Conservation (phyloP, 2,113 vertebrate species). For the Pungitius pungitius region DNA sequence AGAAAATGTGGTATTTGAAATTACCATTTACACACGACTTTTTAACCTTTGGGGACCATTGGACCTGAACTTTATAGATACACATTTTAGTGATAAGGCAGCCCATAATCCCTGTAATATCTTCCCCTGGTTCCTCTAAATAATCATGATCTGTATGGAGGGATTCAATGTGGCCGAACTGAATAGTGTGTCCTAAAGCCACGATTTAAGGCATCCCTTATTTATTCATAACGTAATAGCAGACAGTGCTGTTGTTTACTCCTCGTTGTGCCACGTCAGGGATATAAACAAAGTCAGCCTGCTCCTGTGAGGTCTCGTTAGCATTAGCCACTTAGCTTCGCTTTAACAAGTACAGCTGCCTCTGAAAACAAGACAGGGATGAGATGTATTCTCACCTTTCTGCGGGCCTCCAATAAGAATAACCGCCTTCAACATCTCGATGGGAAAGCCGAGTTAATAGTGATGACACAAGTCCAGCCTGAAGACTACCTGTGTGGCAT, state of each 20-base stretch:
- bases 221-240: neutral
- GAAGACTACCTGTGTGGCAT: neutral
- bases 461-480: neutral
- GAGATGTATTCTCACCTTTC: conserved; percentile 84
- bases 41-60: neutral
- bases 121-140: too few species aligned
- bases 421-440: conserved; percentile 91
- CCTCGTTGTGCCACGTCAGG: conserved; percentile 63
- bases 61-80: neutral
- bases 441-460: too few species aligned
- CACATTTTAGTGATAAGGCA: neutral
- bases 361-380: fast-evolving
- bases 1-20: neutral
- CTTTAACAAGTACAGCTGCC: neutral
- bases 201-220: neutral
- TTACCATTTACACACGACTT: neutral
- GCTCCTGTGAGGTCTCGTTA: neutral
- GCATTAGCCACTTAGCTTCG: conserved; percentile 32
- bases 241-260: neutral
- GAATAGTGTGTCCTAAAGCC: neutral
- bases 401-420: conserved; percentile 96
- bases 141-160: neutral
- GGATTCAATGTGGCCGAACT: neutral
- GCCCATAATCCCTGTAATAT: neutral
- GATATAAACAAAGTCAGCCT: conserved; percentile 26